Conservation (phyloP, 2,888 invertebrate genomes). For the Tuta absoluta region DNA sequence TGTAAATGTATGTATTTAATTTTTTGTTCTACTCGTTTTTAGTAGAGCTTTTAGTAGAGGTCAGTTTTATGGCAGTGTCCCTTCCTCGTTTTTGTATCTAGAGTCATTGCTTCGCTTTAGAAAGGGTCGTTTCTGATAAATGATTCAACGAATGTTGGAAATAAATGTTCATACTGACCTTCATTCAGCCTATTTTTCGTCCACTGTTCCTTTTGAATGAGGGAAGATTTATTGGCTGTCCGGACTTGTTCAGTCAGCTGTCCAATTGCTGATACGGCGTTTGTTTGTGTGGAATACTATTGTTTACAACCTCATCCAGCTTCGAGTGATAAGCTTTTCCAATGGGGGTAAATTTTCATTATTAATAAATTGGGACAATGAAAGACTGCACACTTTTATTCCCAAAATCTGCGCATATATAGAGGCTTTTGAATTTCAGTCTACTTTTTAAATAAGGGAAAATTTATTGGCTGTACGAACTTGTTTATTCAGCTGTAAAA, state of each 20-base stretch:
- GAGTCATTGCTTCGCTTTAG: neutral
- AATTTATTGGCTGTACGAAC: neutral
- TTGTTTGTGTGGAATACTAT: neutral
- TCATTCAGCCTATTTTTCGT: neutral
- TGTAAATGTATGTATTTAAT: no score
- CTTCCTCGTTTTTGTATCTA: constrained; percentile 9
- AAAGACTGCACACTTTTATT: no score
- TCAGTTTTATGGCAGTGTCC: constrained; percentile 16
- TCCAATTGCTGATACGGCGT: neutral
- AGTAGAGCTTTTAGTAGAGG: constrained; percentile 1
- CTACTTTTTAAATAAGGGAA: constrained; percentile 10
- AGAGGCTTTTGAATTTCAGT: no score
- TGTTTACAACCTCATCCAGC: neutral
- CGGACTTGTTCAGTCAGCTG: neutral
- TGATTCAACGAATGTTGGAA: neutral
- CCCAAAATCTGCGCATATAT: no score
- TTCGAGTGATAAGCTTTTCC: no score
- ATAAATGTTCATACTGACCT: constrained; percentile 1
- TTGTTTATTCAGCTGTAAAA: constrained; percentile 1
- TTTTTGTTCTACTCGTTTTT: no score
- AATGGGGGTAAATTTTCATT: no score
- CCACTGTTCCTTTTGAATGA: constrained; percentile 7
- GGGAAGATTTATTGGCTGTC: neutral
- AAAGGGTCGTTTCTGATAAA: constrained; percentile 5
- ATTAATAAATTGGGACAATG: no score